Percentiles rank a stretch among this genome's conserved stretches.
These are phyloP conservation scores for Margaritifera margaritifera DNA, from an alignment of 2,888 invertebrate species.

Conservation along the genomic window DNA sequence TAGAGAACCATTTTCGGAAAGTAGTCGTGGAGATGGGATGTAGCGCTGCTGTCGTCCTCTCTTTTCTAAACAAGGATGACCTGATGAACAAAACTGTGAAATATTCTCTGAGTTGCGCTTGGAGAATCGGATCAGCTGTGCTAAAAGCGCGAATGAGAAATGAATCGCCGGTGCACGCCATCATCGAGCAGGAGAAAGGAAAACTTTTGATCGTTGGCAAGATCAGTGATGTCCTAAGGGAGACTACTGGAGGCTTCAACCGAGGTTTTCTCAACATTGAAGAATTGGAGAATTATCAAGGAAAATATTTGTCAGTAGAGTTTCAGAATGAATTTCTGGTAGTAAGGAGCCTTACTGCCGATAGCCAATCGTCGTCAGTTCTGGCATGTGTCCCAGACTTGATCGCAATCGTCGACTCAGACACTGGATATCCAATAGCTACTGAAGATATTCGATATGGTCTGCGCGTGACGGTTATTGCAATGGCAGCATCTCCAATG, in stretches of 20 bases:
- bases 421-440: slow-evolving; percentile 62
- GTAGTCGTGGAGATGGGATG: slow-evolving; percentile 62
- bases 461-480: slow-evolving; percentile 59
- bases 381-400: slow-evolving; percentile 64
- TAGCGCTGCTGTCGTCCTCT: slow-evolving; percentile 44
- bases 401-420: slow-evolving; percentile 60
- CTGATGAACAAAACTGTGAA: slow-evolving; percentile 42
- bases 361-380: slow-evolving; percentile 14
- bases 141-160: slow-evolving; percentile 52
- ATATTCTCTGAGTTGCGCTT: slow-evolving; percentile 58
- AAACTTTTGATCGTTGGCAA: slow-evolving; percentile 57
- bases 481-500: slow-evolving; percentile 47
- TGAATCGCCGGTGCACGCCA: slow-evolving; percentile 49
- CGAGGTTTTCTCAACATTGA: slow-evolving; percentile 50
- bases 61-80: slow-evolving; percentile 39
- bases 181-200: slow-evolving; percentile 47
- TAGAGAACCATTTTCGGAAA: slow-evolving; percentile 61
- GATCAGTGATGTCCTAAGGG: slow-evolving; percentile 53
- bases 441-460: slow-evolving; percentile 66
- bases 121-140: slow-evolving; percentile 62
- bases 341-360: slow-evolving; percentile 25
- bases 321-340: slow-evolving; percentile 70
- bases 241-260: slow-evolving; percentile 62
- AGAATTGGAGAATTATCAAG: slow-evolving; percentile 38
- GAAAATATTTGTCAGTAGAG: slow-evolving; percentile 42